Percentiles rank a stretch among this genome's conserved stretches.
Evolutionary conservation across 1,140 invertebrate species (phyloP).

Genomic region (Halictus rubicundus): DNA sequence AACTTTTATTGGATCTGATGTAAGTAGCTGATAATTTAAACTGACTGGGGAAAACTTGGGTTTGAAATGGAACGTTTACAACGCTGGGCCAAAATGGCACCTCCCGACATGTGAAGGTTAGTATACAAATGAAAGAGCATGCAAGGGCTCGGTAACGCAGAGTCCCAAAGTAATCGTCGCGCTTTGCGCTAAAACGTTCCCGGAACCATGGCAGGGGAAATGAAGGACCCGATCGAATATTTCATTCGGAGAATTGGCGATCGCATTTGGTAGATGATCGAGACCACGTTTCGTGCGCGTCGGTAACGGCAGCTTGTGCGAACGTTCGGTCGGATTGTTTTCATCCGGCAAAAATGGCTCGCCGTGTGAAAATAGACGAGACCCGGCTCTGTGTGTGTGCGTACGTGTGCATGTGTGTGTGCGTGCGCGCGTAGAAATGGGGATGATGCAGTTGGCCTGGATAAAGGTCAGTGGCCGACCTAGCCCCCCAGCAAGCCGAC

Average conservation of each 20-base stretch:
- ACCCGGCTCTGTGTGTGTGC: constrained; percentile 1
- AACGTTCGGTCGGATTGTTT: constrained; percentile 52
- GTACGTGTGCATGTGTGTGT: constrained; percentile 33
- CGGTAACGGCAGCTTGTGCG: neutral
- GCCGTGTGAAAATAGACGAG: constrained; percentile 59
- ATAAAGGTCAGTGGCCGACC: constrained; percentile 77
- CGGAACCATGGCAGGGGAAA: no score
- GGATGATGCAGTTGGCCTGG: constrained; percentile 75
- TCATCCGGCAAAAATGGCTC: constrained; percentile 56
- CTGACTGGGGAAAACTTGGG: no score
- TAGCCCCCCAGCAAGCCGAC: constrained; percentile 67
- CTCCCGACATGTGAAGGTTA: no score
- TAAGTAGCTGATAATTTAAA: no score
- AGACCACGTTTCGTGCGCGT: neutral
- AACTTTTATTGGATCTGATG: no score
- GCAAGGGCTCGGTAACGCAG: no score
- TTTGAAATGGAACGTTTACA: no score
- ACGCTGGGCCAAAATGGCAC: no score
- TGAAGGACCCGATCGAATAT: no score
- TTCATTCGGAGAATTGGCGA: neutral
- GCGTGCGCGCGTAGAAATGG: constrained; percentile 62
- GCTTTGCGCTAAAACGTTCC: no score
- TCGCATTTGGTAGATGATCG: constrained; percentile 1
- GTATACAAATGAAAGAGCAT: no score
- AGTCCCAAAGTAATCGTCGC: no score